Conservation (phyloP, 2,113 vertebrate genomes). For the Serinus canaria region DNA sequence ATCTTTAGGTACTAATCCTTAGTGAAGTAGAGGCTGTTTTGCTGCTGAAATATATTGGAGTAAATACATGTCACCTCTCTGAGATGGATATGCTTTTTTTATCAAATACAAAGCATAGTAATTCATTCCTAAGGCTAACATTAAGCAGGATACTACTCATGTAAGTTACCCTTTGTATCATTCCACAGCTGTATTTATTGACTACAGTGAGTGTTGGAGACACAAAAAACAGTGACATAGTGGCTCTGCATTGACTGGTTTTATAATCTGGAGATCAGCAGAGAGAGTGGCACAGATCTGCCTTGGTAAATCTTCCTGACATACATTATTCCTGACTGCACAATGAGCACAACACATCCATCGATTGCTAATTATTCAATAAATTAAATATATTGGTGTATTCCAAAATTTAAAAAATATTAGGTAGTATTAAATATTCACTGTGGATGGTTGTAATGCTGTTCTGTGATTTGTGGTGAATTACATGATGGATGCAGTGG, state of each 20-base stretch:
- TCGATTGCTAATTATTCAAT: neutral
- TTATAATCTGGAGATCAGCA: neutral
- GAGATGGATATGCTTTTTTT: neutral
- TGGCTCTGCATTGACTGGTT: neutral
- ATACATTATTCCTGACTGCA: neutral
- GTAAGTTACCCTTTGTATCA: neutral
- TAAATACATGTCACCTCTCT: neutral
- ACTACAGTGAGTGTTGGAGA: neutral
- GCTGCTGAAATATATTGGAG: neutral
- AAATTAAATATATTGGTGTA: neutral
- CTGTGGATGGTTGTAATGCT: neutral
- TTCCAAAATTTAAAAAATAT: neutral
- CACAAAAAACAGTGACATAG: neutral
- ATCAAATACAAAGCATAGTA: neutral
- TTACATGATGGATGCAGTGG: neutral
- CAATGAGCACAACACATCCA: rapidly evolving
- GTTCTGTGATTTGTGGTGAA: neutral
- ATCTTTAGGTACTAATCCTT: neutral
- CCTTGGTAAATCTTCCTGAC: neutral
- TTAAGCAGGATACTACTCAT: neutral
- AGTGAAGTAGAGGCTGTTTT: neutral
- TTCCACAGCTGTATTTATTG: neutral
- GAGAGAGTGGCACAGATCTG: neutral
- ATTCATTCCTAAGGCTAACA: neutral
- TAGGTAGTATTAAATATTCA: neutral